Conservation (phyloP, 2,797 vertebrate genomes). For the Ptychobarbus kaznakovi region DNA sequence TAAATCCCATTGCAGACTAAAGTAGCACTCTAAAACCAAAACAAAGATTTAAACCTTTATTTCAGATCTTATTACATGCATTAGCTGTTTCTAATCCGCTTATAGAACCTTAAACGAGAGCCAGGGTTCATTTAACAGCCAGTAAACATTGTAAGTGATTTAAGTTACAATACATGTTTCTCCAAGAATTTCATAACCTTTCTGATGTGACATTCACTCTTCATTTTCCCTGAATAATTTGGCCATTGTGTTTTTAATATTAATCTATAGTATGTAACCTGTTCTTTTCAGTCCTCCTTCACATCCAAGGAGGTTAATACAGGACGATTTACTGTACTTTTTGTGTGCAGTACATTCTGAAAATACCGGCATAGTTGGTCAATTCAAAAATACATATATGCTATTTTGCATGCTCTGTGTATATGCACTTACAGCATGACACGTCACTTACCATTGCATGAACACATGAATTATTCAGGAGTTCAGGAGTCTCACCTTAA, state of each 20-base stretch:
- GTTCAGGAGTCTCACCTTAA: not conserved
- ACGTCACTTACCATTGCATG: not conserved
- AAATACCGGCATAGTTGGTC: not conserved
- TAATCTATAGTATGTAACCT: slow-evolving; percentile 25
- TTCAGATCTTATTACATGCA: not conserved
- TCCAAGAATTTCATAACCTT: not conserved
- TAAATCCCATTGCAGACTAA: not conserved
- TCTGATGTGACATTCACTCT: not conserved
- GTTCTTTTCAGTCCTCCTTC: not conserved
- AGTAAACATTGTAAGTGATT: not conserved
- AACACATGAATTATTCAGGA: not conserved
- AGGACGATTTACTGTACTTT: not conserved
- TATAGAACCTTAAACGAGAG: not conserved
- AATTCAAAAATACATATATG: not conserved
- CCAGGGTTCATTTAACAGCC: not conserved
- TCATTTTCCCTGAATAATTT: not conserved
- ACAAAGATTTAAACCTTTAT: not conserved
- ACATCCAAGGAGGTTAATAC: slow-evolving; percentile 24
- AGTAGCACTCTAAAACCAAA: not conserved
- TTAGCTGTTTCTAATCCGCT: not conserved
- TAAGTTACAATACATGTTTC: not conserved
- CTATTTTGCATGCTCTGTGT: not conserved
- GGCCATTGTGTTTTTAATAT: slow-evolving; percentile 42
- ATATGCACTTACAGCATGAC: slow-evolving; percentile 2
- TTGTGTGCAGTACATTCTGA: not conserved